A percentile compares a stretch with the other conserved stretches of the same genome.
phyloP scores from a whole-genome alignment of 1,140 invertebrate genomes.

The Marisa cornuarietis region DNA sequence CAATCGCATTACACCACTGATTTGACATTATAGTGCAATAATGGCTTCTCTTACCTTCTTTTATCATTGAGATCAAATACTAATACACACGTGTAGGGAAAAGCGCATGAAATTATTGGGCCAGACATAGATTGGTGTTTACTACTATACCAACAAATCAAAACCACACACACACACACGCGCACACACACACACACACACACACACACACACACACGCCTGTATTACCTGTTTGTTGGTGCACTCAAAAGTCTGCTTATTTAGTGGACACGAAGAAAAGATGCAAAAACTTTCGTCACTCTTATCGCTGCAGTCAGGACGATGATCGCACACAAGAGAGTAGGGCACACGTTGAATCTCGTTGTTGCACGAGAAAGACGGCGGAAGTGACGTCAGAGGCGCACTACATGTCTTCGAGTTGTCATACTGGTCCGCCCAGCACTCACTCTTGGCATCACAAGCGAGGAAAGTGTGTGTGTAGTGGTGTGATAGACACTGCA shows the following conservation, averaged over 20 bases:
- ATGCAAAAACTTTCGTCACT: slow-evolving; percentile 15
- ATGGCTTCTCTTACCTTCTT: too few relatives aligned
- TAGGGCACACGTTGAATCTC: slow-evolving; percentile 5
- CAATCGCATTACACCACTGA: too few relatives aligned
- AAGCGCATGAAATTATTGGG: too few relatives aligned
- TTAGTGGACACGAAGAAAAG: background rate
- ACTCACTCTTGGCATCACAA: slow-evolving; percentile 10
- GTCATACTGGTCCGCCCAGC: slow-evolving; percentile 2
- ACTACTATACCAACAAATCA: too few relatives aligned
- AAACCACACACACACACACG: too few relatives aligned
- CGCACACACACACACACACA: too few relatives aligned
- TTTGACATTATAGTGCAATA: too few relatives aligned
- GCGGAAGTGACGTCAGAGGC: slow-evolving; percentile 1
- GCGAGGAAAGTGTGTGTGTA: slow-evolving; percentile 12
- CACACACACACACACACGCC: too few relatives aligned
- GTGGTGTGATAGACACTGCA: slow-evolving; percentile 1
- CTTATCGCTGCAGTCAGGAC: background rate
- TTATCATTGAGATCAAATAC: too few relatives aligned
- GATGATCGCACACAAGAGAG: slow-evolving; percentile 25
- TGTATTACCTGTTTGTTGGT: background rate
- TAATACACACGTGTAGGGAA: too few relatives aligned
- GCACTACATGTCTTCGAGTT: background rate
- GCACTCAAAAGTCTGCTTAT: background rate
- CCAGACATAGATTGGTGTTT: too few relatives aligned
- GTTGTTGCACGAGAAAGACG: background rate